These are phyloP conservation scores for Ceratoteleas bidentatus DNA, from an alignment of 1,140 invertebrate species.

Conservation along the genomic window DNA sequence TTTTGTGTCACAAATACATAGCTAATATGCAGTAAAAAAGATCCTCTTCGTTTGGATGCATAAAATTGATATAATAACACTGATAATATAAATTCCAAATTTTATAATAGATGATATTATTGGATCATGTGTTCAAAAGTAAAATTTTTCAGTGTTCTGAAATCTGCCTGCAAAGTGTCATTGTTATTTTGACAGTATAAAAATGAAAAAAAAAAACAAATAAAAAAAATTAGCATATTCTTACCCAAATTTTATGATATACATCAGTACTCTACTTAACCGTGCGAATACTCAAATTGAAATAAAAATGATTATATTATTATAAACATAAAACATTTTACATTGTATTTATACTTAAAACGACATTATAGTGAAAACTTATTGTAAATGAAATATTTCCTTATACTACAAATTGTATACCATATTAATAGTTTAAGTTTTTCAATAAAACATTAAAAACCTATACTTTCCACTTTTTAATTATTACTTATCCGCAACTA, in stretches of 20 bases:
- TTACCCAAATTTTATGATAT: neutral
- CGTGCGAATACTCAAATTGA: constrained; percentile 17
- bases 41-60: no score
- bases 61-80: no score
- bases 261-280: neutral
- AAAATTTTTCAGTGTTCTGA: no score
- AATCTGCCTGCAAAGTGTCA: no score
- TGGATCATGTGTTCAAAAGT: no score
- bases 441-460: constrained; percentile 32
- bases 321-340: constrained; percentile 17
- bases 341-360: constrained; percentile 25
- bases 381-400: constrained; percentile 33
- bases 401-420: constrained; percentile 21
- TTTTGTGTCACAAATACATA: no score
- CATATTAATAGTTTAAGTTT: constrained; percentile 22
- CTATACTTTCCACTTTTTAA: neutral
- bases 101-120: no score
- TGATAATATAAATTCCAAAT: no score
- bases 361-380: constrained; percentile 7
- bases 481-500: no score
- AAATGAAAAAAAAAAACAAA: constrained; percentile 14
- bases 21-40: no score
- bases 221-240: neutral
- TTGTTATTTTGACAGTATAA: neutral
- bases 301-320: constrained; percentile 32